Evolutionary conservation across 2,888 invertebrate species (phyloP).

Genomic region (Sinotaia quadrata): DNA sequence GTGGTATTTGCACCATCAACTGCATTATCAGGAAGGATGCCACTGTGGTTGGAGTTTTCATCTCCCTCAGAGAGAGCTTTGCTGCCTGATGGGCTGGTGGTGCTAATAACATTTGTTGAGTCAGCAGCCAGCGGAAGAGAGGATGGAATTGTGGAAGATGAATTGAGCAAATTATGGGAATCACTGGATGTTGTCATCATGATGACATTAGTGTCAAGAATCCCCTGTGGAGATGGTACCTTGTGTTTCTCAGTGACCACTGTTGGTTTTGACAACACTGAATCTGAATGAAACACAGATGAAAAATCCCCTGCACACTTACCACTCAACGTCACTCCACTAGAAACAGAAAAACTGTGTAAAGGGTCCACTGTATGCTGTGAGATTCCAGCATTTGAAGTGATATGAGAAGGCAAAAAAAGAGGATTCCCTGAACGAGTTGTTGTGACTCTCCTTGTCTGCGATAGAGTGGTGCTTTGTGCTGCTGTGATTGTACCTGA

Average conservation of each 20-base stretch:
- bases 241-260: conserved; percentile 3
- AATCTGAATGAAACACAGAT: not conserved
- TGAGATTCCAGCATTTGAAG: not conserved
- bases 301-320: not conserved
- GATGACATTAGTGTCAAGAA: not conserved
- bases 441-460: not conserved
- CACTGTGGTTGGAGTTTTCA: conserved; percentile 60
- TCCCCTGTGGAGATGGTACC: not conserved
- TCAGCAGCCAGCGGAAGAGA: conserved; percentile 13
- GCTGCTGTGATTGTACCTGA: not conserved
- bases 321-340: conserved; percentile 3
- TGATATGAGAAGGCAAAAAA: not conserved
- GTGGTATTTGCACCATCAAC: conserved; percentile 43
- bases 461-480: not conserved
- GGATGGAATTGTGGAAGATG: conserved; percentile 10
- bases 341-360: conserved; percentile 11
- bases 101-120: conserved; percentile 6
- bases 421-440: not conserved
- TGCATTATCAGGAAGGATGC: conserved; percentile 44
- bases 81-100: conserved; percentile 37
- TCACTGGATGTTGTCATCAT: conserved; percentile 4
- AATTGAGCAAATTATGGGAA: conserved; percentile 24
- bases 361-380: not conserved
- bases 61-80: conserved; percentile 51
- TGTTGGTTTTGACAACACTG: not conserved